Percentiles rank a stretch among this genome's conserved stretches.
These are phyloP conservation scores for Rhinoptilus africanus DNA, from an alignment of 2,113 vertebrate genomes.

Conservation along the genomic window DNA sequence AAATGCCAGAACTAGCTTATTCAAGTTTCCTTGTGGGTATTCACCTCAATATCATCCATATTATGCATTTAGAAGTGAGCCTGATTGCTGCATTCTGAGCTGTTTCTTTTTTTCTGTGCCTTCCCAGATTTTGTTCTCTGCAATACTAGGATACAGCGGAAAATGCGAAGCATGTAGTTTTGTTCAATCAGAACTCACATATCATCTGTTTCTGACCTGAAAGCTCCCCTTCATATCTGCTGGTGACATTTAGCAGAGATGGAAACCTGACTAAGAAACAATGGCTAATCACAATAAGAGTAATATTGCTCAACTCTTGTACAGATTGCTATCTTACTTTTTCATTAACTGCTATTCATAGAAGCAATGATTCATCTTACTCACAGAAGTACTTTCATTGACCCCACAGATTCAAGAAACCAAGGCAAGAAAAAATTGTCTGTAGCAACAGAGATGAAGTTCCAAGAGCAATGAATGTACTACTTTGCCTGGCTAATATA, in stretches of 20 bases:
- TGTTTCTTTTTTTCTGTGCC: not conserved
- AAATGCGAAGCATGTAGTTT: not conserved
- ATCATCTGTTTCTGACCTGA: conserved; percentile 6
- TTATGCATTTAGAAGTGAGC: conserved; percentile 27
- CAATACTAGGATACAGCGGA: not conserved
- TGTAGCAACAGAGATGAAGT: not conserved
- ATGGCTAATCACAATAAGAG: not conserved
- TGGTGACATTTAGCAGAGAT: not conserved
- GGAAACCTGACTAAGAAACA: not conserved
- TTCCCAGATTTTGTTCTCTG: not conserved
- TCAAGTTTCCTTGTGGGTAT: conserved; percentile 21
- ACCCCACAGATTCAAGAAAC: not conserved
- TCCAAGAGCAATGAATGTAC: not conserved
- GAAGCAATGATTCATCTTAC: not conserved
- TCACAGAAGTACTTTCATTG: not conserved
- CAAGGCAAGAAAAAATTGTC: not conserved
- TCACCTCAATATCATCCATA: conserved; percentile 18
- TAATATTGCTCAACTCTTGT: not conserved
- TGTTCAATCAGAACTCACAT: not conserved
- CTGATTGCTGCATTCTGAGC: conserved; percentile 39
- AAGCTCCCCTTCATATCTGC: not conserved
- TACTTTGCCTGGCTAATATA: not conserved
- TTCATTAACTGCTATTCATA: not conserved
- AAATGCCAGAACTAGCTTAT: conserved; percentile 17
- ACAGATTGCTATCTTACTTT: not conserved